Evolutionary conservation across 1,140 invertebrate genomes (phyloP).

Genomic region (Drosophila quadrilineata): DNA sequence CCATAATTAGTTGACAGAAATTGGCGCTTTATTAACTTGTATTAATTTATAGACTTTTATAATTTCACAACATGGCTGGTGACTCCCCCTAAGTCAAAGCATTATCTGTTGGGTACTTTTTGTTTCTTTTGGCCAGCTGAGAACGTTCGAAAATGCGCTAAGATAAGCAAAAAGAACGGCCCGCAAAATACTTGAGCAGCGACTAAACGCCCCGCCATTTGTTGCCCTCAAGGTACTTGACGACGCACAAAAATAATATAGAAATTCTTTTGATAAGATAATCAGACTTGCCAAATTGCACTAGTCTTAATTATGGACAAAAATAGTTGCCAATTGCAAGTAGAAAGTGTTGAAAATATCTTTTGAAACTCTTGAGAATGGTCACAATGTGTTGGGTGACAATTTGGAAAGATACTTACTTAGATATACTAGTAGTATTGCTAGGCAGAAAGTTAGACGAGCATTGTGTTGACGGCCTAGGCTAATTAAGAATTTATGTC

Average conservation of each 20-base stretch:
- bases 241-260: background rate
- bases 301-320: background rate
- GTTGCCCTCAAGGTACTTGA: conserved; percentile 23
- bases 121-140: background rate
- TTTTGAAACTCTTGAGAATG: conserved; percentile 15
- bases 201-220: conserved; percentile 23
- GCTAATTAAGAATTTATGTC: conserved; percentile 74
- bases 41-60: background rate
- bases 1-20: no score
- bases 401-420: background rate
- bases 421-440: background rate
- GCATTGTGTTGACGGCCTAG: conserved; percentile 28
- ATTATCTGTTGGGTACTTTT: background rate
- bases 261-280: conserved; percentile 51
- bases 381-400: conserved; percentile 1
- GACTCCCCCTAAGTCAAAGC: conserved; percentile 11
- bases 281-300: background rate
- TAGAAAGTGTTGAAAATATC: background rate
- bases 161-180: conserved; percentile 62
- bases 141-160: conserved; percentile 56
- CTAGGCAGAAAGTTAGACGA: background rate
- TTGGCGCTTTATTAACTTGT: no score
- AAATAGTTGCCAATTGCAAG: background rate
- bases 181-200: conserved; percentile 9
- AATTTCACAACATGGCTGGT: conserved; percentile 12